Evolutionary conservation across 1,140 invertebrate genomes (phyloP).

Genomic region (Micrasema minimum): DNA sequence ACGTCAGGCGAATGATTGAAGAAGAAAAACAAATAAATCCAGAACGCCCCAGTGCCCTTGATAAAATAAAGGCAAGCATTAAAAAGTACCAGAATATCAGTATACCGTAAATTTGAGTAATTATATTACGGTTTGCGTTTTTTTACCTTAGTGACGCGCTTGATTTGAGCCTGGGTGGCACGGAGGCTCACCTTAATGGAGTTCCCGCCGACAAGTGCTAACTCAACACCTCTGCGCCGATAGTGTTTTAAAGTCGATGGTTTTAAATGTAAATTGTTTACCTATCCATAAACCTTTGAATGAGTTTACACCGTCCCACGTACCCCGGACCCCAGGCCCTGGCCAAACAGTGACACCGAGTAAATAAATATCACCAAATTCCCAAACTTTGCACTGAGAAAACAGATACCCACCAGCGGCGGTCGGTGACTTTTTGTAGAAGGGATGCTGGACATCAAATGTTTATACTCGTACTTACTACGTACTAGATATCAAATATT

Average conservation of each 20-base stretch:
- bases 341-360: conserved; percentile 52
- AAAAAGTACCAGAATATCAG: too few species aligned
- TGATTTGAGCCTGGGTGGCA: neutral
- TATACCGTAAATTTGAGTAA: neutral
- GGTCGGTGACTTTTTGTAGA: too few species aligned
- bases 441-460: too few species aligned
- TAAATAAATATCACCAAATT: conserved; percentile 53
- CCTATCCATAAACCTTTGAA: conserved; percentile 53
- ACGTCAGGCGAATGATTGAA: too few species aligned
- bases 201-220: conserved; percentile 50
- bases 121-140: neutral
- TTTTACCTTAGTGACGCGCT: neutral
- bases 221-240: conserved; percentile 52
- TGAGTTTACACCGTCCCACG: conserved; percentile 50
- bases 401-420: too few species aligned
- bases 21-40: too few species aligned
- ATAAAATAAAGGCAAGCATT: too few species aligned
- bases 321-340: conserved; percentile 39
- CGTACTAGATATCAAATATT: too few species aligned
- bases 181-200: conserved; percentile 45
- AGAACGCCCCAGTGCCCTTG: too few species aligned
- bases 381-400: too few species aligned
- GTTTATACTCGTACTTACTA: too few species aligned
- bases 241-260: conserved; percentile 49
- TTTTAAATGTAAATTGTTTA: conserved; percentile 43